Base-by-base conservation (phyloP, 2,797 vertebrate genomes). In the Microhierax caerulescens region DNA sequence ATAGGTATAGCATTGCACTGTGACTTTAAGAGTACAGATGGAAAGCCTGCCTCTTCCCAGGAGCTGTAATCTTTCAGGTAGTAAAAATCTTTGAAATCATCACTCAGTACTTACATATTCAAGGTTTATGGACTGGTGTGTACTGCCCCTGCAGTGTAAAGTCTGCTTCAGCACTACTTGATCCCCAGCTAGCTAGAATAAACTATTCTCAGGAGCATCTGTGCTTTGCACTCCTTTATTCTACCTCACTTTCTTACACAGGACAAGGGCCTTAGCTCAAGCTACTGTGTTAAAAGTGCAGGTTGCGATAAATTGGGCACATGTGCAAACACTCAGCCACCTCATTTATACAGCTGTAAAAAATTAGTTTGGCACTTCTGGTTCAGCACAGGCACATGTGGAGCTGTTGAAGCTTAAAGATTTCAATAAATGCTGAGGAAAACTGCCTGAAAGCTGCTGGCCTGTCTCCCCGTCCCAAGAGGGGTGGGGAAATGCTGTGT, bases 331-430 rank as follows among this genome's bases (percentile, higher is more conserved):
- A 90, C 69, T 89, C 64, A 77, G 69, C 48, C 60, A 74, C 57
- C n/a, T 95, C 77, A 91, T 92, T 89, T 74, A 70, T 86, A 36
- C 65, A 92, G 74, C 80, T 84, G 65, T 67, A 70, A 84, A 88
- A 94, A 80, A 81, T 69, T 59, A 59, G 27, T 63, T 90, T 53
- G 80, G 85, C 69, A 80, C 37, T 75, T 83, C 34, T 28, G 21
- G 21, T 54, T 91, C 47, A 57, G 24, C 64, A 65, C 41, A 73
- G 21, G 59, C 75, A 65, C 54, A 54, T 6, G 24, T 39, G 27
- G 34, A 88, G 75, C 57, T 79, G 25, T 61, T 79, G 50, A 87
- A 85, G 45, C 45, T 76, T 63, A 79, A 85, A 80, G 19, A 23
- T 83, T 85, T 88, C 47, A 85, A 57, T 59, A 88, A 85, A 67